phyloP scores from a whole-genome alignment of 2,113 vertebrate species.

The Chascanopsetta lugubris region DNA sequence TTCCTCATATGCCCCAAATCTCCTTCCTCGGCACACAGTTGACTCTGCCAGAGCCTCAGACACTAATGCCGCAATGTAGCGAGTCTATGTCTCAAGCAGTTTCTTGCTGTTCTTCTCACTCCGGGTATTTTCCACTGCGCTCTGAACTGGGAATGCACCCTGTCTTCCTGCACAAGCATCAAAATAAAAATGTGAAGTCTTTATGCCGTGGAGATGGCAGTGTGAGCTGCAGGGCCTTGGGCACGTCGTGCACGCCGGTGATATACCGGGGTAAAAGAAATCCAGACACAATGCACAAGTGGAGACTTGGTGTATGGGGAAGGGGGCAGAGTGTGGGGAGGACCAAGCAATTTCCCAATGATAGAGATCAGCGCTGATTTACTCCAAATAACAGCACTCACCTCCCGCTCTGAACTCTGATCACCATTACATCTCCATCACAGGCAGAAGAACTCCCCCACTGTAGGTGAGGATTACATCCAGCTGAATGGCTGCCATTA shows the following conservation, averaged over 20 bases:
- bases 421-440: slow-evolving; percentile 47
- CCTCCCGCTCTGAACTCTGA: slow-evolving; percentile 21
- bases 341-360: slow-evolving; percentile 29
- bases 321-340: slow-evolving; percentile 32
- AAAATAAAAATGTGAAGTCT: slow-evolving; percentile 66
- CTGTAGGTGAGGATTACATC: slow-evolving; percentile 53
- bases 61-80: slow-evolving; percentile 44
- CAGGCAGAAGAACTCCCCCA: slow-evolving; percentile 25
- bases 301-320: slow-evolving; percentile 23
- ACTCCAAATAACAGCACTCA: slow-evolving; percentile 78
- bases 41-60: slow-evolving; percentile 54
- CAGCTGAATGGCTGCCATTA: slow-evolving; percentile 43
- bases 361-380: slow-evolving; percentile 47
- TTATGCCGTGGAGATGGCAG: slow-evolving; percentile 60
- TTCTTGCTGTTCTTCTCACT: slow-evolving; percentile 55
- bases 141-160: slow-evolving; percentile 67
- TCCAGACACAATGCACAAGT: slow-evolving; percentile 81
- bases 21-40: slow-evolving; percentile 31
- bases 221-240: slow-evolving; percentile 84
- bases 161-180: slow-evolving; percentile 61
- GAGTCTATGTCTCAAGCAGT: slow-evolving; percentile 45
- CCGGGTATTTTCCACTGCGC: slow-evolving; percentile 45
- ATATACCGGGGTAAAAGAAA: slow-evolving; percentile 80
- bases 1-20: slow-evolving; percentile 34
- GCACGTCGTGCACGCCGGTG: slow-evolving; percentile 87